Evolutionary conservation across 2,113 vertebrate species (phyloP).

Genomic region (Percopsis transmontana): DNA sequence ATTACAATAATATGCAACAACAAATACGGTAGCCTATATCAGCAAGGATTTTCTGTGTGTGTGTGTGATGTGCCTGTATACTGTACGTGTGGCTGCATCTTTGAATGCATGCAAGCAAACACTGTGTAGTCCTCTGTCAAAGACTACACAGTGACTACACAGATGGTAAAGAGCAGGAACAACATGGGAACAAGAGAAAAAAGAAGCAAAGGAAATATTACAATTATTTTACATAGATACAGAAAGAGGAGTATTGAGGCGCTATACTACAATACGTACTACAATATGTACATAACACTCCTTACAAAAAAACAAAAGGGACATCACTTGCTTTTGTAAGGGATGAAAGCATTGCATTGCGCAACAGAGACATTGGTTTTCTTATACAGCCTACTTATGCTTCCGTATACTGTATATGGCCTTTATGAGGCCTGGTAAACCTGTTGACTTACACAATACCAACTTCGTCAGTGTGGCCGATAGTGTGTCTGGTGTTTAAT

Average conservation of each 20-base stretch:
- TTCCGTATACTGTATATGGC: background rate
- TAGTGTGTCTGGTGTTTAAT: background rate
- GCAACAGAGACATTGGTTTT: too few relatives aligned
- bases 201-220: background rate
- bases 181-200: background rate
- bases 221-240: too few relatives aligned
- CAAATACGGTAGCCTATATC: background rate
- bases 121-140: conserved; percentile 24
- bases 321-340: too few relatives aligned
- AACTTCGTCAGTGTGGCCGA: background rate
- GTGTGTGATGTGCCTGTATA: background rate
- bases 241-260: too few relatives aligned
- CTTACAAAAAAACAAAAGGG: too few relatives aligned
- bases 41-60: conserved; percentile 4
- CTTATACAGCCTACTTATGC: too few relatives aligned
- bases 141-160: background rate
- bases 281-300: too few relatives aligned
- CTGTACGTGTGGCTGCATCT: too few relatives aligned
- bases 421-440: background rate
- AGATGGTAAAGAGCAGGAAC: background rate
- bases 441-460: background rate
- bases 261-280: too few relatives aligned
- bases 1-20: conserved; percentile 6
- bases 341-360: too few relatives aligned
- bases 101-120: background rate